These are phyloP conservation scores for Aldrovandia affinis DNA, from an alignment of 2,797 vertebrate species.

Conservation along the genomic window DNA sequence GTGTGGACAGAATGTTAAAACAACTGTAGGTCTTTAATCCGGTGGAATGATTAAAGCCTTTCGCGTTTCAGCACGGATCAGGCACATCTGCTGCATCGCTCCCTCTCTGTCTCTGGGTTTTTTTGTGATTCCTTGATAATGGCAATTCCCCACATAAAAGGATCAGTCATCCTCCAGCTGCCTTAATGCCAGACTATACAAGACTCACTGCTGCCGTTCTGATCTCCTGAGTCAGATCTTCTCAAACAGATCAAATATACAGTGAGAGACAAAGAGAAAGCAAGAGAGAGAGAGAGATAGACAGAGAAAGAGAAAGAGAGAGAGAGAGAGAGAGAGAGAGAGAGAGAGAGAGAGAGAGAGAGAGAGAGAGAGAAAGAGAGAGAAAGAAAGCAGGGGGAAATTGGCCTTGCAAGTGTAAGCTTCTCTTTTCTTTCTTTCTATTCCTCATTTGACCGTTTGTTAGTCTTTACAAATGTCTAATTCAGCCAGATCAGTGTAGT, in stretches of 20 bases:
- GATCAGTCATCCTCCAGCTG: slow-evolving; percentile 12
- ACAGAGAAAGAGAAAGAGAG: too few relatives aligned
- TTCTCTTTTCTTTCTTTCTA: slow-evolving; percentile 1
- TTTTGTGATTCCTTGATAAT: slow-evolving; percentile 11
- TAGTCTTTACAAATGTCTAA: slow-evolving; percentile 4
- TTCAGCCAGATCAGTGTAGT: neutral
- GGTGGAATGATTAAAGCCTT: neutral
- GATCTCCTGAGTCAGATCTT: slow-evolving; percentile 26
- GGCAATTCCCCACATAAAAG: slow-evolving; percentile 20
- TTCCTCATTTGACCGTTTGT: neutral
- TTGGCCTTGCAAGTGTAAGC: slow-evolving; percentile 12
- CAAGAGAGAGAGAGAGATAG: neutral
- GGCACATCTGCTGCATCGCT: neutral
- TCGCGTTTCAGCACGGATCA: neutral
- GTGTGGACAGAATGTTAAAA: neutral
- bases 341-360: neutral
- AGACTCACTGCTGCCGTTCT: slow-evolving; percentile 21
- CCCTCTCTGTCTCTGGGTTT: neutral
- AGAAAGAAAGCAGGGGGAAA: neutral
- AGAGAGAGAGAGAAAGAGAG: neutral
- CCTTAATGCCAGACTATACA: slow-evolving; percentile 15
- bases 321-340: too few relatives aligned
- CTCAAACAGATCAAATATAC: slow-evolving; percentile 25
- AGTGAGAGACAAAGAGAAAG: neutral
- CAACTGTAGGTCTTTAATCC: slow-evolving; percentile 1